Evolutionary conservation across 2,888 invertebrate species (phyloP), one percentile per base, ranked within the genome.

Genomic region (Philopedon plagiatum): DNA sequence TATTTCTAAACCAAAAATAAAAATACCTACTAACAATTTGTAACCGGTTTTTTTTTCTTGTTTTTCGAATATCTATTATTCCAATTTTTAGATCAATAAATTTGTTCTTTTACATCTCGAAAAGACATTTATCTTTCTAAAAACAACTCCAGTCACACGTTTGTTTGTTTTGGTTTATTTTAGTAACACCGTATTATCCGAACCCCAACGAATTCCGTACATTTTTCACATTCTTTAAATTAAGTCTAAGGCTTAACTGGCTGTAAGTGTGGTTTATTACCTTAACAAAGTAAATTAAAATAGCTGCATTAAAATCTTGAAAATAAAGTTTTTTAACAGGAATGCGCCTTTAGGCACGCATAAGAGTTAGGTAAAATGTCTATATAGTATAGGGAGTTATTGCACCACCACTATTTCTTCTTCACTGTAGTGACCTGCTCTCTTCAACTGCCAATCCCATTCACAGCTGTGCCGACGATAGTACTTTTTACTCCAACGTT

Each of bases 141-240:
- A 65, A 65, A 57, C 65, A 65, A 57, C 41, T 29, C 34, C 54
- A n/a, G 18, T 29, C 15, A 41, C 26, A 39, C 32, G 4, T 49
- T 26, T 13, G 21, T 51, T 56, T 39, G 41, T 64, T 65, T 57
- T 19, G 21, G 57, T 54, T 56, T 57, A 65, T 65, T 65, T 65
- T 65, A 18, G 65, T 57, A 32, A 57, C 32, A 46, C 44, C 56
- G 65, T 57, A 65, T 44, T 41, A 57, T 63, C 21, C 37, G 58
- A 13, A 58, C 41, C 41, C 63, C 19, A 51, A 49, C 21, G 39
- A 54, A 51, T 37, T 34, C 54, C 37, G 15, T 54, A 34, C 62
- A 51, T 63, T 63, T 63, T 51, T 51, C 23, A 21, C 11, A 63
- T 63, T 63, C 51, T 37, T 51, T 32, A 34, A 18, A 34, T 26